phyloP scores from a whole-genome alignment of 1,140 invertebrate genomes.

The Paracyclopina nana region DNA sequence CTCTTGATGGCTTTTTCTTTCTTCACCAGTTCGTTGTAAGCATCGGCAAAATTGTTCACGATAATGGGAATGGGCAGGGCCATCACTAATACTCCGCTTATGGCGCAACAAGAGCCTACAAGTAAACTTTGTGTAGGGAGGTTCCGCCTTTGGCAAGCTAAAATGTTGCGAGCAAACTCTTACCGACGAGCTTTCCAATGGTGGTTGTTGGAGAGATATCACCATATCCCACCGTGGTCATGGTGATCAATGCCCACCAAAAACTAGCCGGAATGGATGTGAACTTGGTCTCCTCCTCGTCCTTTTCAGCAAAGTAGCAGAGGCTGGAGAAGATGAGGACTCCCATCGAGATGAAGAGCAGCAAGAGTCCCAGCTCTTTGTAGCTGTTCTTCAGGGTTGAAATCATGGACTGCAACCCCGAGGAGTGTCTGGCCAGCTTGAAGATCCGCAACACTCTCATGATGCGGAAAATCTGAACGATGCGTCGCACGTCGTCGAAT shows the following conservation, averaged over 20 bases:
- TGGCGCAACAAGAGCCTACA: slow-evolving; percentile 20
- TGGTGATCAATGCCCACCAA: slow-evolving; percentile 35
- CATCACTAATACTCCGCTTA: slow-evolving; percentile 24
- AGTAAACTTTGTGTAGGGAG: too few species aligned
- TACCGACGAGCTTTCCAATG: slow-evolving; percentile 85
- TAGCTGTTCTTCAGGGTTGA: slow-evolving; percentile 97
- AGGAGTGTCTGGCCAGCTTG: slow-evolving; percentile 94
- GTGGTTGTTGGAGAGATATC: slow-evolving; percentile 91
- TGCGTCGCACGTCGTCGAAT: slow-evolving; percentile 86
- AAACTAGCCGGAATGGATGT: slow-evolving; percentile 36
- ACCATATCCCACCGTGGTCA: slow-evolving; percentile 42
- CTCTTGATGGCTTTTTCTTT: slow-evolving; percentile 5
- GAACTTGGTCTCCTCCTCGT: slow-evolving; percentile 22
- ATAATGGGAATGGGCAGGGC: slow-evolving; percentile 29
- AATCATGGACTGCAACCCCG: slow-evolving; percentile 90
- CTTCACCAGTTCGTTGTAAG: slow-evolving; percentile 9
- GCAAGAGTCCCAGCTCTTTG: slow-evolving; percentile 27
- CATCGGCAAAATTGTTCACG: slow-evolving; percentile 26
- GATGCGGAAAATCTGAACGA: slow-evolving; percentile 97
- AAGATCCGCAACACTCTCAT: slow-evolving; percentile 96
- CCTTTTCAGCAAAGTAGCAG: slow-evolving; percentile 20
- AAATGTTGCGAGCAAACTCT: too few species aligned
- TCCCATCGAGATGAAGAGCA: slow-evolving; percentile 47
- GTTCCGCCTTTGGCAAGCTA: too few species aligned
- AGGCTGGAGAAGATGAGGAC: slow-evolving; percentile 49